These are phyloP conservation scores for Xylota segnis DNA, from an alignment of 2,888 invertebrate genomes.

Conservation along the genomic window DNA sequence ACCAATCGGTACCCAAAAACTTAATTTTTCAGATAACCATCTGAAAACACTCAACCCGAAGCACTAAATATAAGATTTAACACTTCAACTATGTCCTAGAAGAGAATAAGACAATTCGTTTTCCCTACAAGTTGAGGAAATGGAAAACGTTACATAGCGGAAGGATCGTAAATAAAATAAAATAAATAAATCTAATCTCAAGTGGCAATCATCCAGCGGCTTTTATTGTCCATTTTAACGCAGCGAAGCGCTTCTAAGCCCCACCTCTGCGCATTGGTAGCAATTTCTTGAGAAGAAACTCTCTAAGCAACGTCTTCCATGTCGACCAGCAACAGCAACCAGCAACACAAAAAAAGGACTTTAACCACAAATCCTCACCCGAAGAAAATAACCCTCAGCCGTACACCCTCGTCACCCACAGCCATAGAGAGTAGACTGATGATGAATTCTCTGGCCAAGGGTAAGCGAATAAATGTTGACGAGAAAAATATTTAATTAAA, in stretches of 20 bases:
- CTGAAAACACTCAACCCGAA: background rate
- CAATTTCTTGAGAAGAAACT: conserved; percentile 25
- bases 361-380: conserved; percentile 14
- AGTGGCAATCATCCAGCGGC: conserved; percentile 66
- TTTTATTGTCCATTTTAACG: conserved; percentile 66
- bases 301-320: background rate
- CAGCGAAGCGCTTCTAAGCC: conserved; percentile 15
- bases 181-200: conserved; percentile 68
- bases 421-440: background rate
- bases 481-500: conserved; percentile 68
- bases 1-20: conserved; percentile 26
- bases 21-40: conserved; percentile 36
- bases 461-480: conserved; percentile 49
- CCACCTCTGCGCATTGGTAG: background rate
- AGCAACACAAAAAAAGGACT: background rate
- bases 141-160: conserved; percentile 5
- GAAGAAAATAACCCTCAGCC: background rate
- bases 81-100: conserved; percentile 9
- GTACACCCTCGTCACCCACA: background rate
- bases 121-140: conserved; percentile 28
- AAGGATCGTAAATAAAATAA: conserved; percentile 48
- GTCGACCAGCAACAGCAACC: background rate
- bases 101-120: conserved; percentile 14
- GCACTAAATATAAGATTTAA: conserved; percentile 32
- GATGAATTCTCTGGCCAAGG: conserved; percentile 36